Evolutionary conservation across 2,113 vertebrate genomes (phyloP), one percentile per base, ranked within the genome.

Genomic region (Spea multiplicata): DNA sequence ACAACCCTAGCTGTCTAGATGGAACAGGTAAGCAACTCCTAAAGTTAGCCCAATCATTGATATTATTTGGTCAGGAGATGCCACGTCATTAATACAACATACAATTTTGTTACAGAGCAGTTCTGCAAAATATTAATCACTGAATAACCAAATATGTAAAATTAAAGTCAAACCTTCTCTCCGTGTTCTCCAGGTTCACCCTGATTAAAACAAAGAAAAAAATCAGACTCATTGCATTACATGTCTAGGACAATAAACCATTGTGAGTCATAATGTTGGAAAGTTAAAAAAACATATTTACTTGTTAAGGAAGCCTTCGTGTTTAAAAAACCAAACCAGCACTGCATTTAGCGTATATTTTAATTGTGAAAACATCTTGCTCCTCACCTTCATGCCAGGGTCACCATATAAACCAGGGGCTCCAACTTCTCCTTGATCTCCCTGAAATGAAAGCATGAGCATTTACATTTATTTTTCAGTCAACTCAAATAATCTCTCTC

Each of bases 171-270:
- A 30, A 98, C 97, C 96, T 97, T 99, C 91, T 96, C 94, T 89
- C 97, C 97, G 85, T 44, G 91, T 74, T 96, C 94, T 92, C 97
- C 97, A 86, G 91, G 93, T 85, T 97, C 96, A 85, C 96, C 97
- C 97, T 98, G 87, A 88, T 82, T 30, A 92, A 90, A 92, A 84
- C 48, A 84, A 83, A 61, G 66, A 70, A 76, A 77, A 65, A 45
- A 57, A 5, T 5, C 83, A 30, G 80, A 84, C 53, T 81, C 81
- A 72, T 46, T 0, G 16, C 49, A 48, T 6, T 3, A 30, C 30
- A 30, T 30, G 30, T 30, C 30, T 30, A 30, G 30, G 30, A 30
- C 30, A 30, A 30, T 30, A 30, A 30, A 30, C 30, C 30, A 30
- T 30, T 30, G 30, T 30, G 30, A 30, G 30, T 30, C 1, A 30